Conservation (phyloP, 1,140 invertebrate genomes). For the Odontomachus brunneus region DNA sequence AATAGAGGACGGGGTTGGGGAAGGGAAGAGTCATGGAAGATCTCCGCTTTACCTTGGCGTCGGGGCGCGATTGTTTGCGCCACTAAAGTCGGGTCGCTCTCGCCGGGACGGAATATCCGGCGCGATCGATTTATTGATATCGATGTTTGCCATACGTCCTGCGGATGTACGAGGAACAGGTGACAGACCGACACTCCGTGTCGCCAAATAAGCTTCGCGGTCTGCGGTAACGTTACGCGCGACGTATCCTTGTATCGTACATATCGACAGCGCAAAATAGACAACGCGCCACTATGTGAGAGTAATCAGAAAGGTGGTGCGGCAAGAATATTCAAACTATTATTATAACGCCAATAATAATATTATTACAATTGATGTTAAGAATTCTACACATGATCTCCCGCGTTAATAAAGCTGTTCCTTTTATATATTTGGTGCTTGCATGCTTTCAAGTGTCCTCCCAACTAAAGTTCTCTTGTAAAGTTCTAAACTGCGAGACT, state of each 20-base stretch:
- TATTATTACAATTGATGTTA: no score
- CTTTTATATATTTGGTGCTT: no score
- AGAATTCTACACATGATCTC: no score
- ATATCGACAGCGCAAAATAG: conserved; percentile 5
- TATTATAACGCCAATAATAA: background rate
- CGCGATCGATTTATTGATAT: conserved; percentile 74
- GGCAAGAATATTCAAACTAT: background rate
- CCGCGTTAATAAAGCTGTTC: no score
- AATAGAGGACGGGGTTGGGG: background rate
- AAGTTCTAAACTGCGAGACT: background rate
- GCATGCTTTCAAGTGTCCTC: no score
- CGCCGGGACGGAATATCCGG: conserved; percentile 50
- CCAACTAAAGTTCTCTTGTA: no score
- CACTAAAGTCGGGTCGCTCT: conserved; percentile 61
- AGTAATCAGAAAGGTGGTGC: background rate
- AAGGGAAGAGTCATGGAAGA: conserved; percentile 71
- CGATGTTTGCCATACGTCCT: conserved; percentile 61
- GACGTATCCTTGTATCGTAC: background rate
- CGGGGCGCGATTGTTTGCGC: conserved; percentile 70
- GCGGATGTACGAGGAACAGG: conserved; percentile 36
- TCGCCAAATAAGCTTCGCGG: conserved; percentile 39
- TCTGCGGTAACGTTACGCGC: conserved; percentile 12
- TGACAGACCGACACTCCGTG: conserved; percentile 28
- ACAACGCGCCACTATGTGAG: background rate
- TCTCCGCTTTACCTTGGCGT: conserved; percentile 56